A percentile compares a stretch with the other conserved stretches of the same genome.
Evolutionary conservation across 2,113 vertebrate species (phyloP).

Genomic region (Toxostoma redivivum): DNA sequence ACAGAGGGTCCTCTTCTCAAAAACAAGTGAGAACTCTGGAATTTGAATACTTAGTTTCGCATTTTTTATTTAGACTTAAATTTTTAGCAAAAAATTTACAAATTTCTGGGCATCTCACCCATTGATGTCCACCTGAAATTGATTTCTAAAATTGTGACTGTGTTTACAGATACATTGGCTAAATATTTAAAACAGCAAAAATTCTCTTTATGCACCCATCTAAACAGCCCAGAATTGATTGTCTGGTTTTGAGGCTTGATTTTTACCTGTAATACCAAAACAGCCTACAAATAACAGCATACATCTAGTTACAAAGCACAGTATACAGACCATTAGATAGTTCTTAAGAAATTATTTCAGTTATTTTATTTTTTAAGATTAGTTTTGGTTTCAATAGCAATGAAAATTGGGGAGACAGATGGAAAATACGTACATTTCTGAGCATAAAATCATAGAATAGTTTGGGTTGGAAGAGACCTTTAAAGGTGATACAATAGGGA

Average conservation of each 20-base stretch:
- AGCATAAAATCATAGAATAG: background rate
- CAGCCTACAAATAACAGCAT: background rate
- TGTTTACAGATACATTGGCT: background rate
- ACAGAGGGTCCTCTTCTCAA: background rate
- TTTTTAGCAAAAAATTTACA: background rate
- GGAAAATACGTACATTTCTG: background rate
- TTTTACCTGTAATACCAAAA: background rate
- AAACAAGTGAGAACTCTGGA: background rate
- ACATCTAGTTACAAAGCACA: background rate
- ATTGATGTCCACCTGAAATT: background rate
- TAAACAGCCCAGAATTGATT: background rate
- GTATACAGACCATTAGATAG: background rate
- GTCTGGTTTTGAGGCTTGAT: background rate
- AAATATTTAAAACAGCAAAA: background rate
- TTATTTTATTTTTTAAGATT: background rate
- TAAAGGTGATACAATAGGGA: background rate
- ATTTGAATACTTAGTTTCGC: background rate
- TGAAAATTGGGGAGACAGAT: background rate
- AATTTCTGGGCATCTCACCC: background rate
- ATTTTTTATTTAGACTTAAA: background rate
- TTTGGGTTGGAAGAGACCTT: background rate
- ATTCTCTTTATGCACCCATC: background rate
- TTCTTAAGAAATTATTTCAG: background rate
- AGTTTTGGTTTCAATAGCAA: background rate
- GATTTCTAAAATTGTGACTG: background rate